Evolutionary conservation across 1,140 invertebrate genomes (phyloP), one percentile per base, ranked within the genome.

Genomic region (Palaemon carinicauda): DNA sequence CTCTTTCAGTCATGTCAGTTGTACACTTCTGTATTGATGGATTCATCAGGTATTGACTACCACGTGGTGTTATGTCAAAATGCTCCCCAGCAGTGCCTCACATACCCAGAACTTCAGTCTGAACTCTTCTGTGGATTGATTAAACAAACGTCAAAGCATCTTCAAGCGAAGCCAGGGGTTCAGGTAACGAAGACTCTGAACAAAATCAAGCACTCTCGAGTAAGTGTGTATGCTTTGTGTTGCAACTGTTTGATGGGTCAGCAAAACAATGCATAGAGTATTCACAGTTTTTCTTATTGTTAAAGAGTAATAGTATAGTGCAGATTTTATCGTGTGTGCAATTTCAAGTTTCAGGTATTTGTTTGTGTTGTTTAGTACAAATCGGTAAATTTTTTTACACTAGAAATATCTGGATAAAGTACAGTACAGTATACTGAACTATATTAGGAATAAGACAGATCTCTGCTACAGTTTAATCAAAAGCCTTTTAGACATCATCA

Each of bases 1-100:
- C n/a, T 15, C 75, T 78, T 21, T 31, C 92, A 97, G 96, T 96
- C 96, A 91, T 95, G 97, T 89, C 96, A 98, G 91, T 93, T 98
- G 89, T 99, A 98, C 92, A 97, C 97, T 94, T 98, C 96, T 21
- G 97, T 98, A 88, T 95, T 95, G 21, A 95, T 99, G 87, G 97
- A 98, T 92, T 96, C 97, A 90, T 96, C 97, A 53, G 96, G 96
- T 89, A 98, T 99, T 90, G 97, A 98, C 92, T 98, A 98, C 91
- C 97, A 98, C 91, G 97, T 98, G 89, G 96, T 96, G 73, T 92
- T 99, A 87, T 97, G 97, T 29, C 97, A 98, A 94, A 98, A 98
- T 91, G 96, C 97, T 14, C 92, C 98, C 69, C 96, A 97, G 91
- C 95, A 96, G 90, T 98, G 97, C 92, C 92, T 98, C 69, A 95